These are phyloP conservation scores for Phainopepla nitens DNA, from an alignment of 2,113 vertebrate species.

Conservation along the genomic window DNA sequence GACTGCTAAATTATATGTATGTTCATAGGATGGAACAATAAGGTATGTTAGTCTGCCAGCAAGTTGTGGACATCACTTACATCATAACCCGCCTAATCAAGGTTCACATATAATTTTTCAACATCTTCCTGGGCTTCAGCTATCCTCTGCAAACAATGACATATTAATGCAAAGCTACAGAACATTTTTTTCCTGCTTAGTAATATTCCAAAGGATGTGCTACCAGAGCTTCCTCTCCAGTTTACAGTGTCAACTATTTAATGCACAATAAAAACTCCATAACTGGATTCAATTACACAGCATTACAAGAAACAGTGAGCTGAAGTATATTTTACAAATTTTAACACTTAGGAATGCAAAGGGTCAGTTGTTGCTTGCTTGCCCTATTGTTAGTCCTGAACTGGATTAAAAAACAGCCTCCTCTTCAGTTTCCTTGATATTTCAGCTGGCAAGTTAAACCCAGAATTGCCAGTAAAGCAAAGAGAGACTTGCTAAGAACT, in stretches of 20 bases:
- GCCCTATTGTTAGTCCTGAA: not conserved
- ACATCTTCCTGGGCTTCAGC: not conserved
- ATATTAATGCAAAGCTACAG: not conserved
- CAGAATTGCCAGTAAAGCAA: not conserved
- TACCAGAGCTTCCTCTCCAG: not conserved
- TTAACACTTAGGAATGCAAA: not conserved
- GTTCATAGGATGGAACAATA: constrained; percentile 23
- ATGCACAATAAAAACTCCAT: not conserved
- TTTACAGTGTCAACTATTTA: not conserved
- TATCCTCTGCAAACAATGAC: not conserved
- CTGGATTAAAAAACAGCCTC: not conserved
- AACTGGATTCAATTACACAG: not conserved
- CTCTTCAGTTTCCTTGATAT: not conserved
- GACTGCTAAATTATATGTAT: constrained; percentile 43
- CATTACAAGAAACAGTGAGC: not conserved
- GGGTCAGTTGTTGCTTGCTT: not conserved
- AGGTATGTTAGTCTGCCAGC: not conserved
- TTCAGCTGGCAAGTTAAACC: not conserved
- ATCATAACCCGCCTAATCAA: constrained; percentile 25
- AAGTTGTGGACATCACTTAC: not conserved
- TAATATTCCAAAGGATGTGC: not conserved
- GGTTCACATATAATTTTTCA: not conserved
- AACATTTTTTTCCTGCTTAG: not conserved
- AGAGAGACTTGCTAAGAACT: not conserved
- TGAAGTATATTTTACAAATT: not conserved